Conservation (phyloP, 1,140 invertebrate genomes). For the Ctenoplectra terminalis region DNA sequence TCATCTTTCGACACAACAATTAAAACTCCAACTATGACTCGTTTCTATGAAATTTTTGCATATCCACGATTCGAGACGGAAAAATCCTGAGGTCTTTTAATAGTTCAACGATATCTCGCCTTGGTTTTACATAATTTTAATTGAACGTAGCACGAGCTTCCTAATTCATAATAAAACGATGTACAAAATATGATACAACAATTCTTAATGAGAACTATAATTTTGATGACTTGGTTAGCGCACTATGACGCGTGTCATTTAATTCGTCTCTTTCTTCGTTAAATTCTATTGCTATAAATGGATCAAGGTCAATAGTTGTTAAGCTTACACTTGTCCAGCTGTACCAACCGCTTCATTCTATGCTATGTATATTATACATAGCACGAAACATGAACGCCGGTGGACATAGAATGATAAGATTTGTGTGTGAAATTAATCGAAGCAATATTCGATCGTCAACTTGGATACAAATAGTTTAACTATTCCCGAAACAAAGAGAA, state of each 20-base stretch:
- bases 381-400: not conserved
- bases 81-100: not conserved
- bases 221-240: not conserved
- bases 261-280: not conserved
- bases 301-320: not conserved
- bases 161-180: not conserved
- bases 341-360: not conserved
- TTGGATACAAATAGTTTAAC: not conserved
- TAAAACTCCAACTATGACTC: not conserved
- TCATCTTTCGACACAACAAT: not conserved
- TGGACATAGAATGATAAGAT: not conserved
- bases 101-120: too few species aligned
- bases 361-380: not conserved
- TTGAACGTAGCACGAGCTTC: not conserved
- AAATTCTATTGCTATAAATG: constrained; percentile 22
- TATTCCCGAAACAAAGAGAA: too few species aligned
- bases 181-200: too few species aligned
- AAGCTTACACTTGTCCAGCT: not conserved
- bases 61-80: not conserved
- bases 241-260: not conserved
- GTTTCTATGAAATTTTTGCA: not conserved
- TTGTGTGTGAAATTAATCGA: not conserved
- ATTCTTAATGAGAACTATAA: not conserved
- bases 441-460: too few species aligned
- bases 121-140: not conserved